These are phyloP conservation scores for Lepeophtheirus salmonis DNA, from an alignment of 1,140 invertebrate genomes.

Conservation along the genomic window DNA sequence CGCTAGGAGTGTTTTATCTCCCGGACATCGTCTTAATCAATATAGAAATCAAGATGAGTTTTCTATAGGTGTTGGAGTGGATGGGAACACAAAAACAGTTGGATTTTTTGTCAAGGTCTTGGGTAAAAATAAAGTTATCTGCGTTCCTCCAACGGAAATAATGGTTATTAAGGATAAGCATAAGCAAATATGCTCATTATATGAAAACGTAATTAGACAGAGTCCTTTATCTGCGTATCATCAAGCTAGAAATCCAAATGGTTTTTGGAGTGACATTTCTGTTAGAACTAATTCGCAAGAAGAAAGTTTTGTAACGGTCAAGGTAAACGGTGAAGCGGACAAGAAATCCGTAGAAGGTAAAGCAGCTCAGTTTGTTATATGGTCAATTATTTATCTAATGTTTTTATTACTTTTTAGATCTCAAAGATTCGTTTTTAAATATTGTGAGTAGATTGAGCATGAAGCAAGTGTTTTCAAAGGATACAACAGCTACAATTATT, in stretches of 20 bases:
- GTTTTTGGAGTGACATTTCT: neutral
- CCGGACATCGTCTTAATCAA: neutral
- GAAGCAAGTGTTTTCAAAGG: neutral
- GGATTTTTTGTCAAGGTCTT: neutral
- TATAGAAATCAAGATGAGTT: conserved; percentile 12
- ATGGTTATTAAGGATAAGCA: neutral
- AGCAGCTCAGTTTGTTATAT: too few species aligned
- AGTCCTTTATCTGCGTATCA: neutral
- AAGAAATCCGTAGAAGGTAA: neutral
- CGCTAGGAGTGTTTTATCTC: neutral
- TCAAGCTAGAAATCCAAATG: neutral
- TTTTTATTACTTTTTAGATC: neutral
- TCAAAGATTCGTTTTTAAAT: neutral
- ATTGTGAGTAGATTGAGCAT: too few species aligned
- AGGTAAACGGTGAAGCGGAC: neutral
- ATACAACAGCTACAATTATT: neutral
- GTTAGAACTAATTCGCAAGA: neutral
- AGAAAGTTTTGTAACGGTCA: neutral
- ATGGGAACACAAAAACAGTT: neutral
- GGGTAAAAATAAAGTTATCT: neutral
- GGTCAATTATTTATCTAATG: too few species aligned
- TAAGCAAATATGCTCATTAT: neutral
- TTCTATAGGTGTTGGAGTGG: neutral
- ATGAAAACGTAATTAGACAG: neutral
- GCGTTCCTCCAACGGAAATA: neutral